Base-by-base conservation (phyloP, 2,888 invertebrate species). In the Pachymerium ferrugineum region DNA sequence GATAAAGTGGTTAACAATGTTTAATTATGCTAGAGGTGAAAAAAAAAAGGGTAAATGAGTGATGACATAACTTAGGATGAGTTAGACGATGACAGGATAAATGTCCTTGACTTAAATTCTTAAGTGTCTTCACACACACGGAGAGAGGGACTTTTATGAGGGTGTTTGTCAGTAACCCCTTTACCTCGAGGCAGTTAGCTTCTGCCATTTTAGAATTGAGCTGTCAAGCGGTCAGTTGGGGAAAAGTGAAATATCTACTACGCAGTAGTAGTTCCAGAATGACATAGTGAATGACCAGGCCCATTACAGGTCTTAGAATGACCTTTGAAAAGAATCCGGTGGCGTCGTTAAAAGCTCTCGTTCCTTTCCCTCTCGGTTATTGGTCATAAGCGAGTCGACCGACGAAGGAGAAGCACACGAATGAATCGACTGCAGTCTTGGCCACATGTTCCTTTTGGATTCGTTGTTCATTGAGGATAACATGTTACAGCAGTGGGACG, bases 221-320 rank as follows among this genome's bases (percentile, higher is more conserved):
- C 33, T 73, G 73, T 73, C 73, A 73, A 72, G 35, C 73, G 35
- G 67, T 68, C 67, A 68, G 68, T 31, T 62, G 67, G 73, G 73
- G 71, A 54, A 33, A 72, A 42, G 73, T 73, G 73, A 73, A 73
- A 68, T 73, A 73, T 73, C 62, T 67, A 73, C 54, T 33, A 30
- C 33, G 8, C 62, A 62, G 62, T 62, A 62, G 62, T 62, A 62
- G 71, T 28, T 42, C 54, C 38, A 71, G 71, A 71, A 35, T 35
- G 28, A 35, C 31, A 71, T 42, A 35, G 38, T 72, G 47, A 72
- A 73, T 68, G 73, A 35, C 73, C 67, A 68, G 68, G 28, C 38
- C 68, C 68, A 73, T 73, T 73, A 73, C 33, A 22, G 68, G 31
- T 67, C 33, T 68, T 35, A 31, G 62, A 62, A 33, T 30, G 72